Evolutionary conservation across 2,888 invertebrate genomes (phyloP), one percentile per base, ranked within the genome.

Genomic region (Lepidocyrtoides sp.): DNA sequence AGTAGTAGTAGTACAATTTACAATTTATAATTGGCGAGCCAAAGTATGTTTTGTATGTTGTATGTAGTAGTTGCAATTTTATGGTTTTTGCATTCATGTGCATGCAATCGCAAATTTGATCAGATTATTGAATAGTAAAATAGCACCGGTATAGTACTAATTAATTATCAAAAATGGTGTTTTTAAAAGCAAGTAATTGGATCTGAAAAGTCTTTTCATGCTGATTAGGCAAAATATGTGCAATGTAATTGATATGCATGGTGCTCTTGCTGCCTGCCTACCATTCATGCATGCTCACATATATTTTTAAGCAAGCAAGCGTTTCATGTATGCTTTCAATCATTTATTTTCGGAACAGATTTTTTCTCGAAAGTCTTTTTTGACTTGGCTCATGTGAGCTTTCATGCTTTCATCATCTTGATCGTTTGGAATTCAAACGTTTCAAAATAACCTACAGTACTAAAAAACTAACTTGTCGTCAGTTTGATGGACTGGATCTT

Each of bases 401-500:
- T 75, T 77, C 29, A 77, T 77, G 77, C 29, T 77, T 77, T 77
- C 77, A 77, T 51, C 77, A 51, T 77, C 77, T 48, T 77, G 77
- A 77, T 77, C 77, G 51, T 20, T 77, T 51, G 77, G 51, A 77
- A 77, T 77, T 60, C 60, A 81, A 81, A 81, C 60, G 41, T 29
- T 77, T 77, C 51, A 77, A 54, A 51, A 54, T 51, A 51, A 48
- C 44, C 29, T 48, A 60, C 41, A 44, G 48, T 36, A 41, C 48
- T 83, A 44, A 20, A 44, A 41, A 41, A 81, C 66, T 66, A 57
- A 63, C 85, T 86, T 91, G 85, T 90, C 90, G 85, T 86, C 91
- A 86, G 60, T 84, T 90, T 91, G 91, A 91, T 82, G 85, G 85
- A 85, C 90, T 90, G 90, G 81, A 90, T 85, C 54, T 54, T 66